These are phyloP conservation scores for Hymenopus coronatus DNA, from an alignment of 2,888 invertebrate genomes.

Conservation along the genomic window DNA sequence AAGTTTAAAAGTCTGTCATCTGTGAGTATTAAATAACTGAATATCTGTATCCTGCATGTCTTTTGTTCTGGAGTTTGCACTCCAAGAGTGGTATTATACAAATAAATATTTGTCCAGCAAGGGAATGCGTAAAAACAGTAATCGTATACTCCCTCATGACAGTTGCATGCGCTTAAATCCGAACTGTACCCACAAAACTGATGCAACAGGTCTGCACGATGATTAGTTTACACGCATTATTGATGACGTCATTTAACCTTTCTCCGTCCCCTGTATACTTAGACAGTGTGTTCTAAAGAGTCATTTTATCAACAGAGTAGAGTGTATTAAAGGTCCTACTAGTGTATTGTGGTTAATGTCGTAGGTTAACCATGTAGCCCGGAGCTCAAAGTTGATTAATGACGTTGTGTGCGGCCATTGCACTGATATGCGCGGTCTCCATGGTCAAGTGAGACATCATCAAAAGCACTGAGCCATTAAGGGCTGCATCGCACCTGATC, in stretches of 20 bases:
- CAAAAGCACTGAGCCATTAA: not conserved
- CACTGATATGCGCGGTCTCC: conserved; percentile 7
- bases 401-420: conserved; percentile 1
- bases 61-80: too few species aligned
- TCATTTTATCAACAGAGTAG: conserved; percentile 11
- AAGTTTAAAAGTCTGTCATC: too few species aligned
- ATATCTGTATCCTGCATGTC: too few species aligned
- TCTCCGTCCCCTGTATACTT: conserved; percentile 45
- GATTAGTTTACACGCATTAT: conserved; percentile 63
- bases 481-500: not conserved
- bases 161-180: not conserved
- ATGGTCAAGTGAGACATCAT: conserved; percentile 4
- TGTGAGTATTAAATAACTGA: too few species aligned
- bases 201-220: not conserved
- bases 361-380: conserved; percentile 11
- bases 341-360: conserved; percentile 6
- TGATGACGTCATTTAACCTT: conserved; percentile 63
- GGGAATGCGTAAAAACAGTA: not conserved
- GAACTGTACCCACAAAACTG: not conserved
- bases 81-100: too few species aligned
- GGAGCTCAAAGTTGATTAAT: not conserved
- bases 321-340: conserved; percentile 7
- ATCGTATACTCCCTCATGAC: not conserved
- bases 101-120: too few species aligned
- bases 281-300: conserved; percentile 2